Evolutionary conservation across 2,888 invertebrate species (phyloP), one percentile per base, ranked within the genome.

Genomic region (Meandrusa payeni): DNA sequence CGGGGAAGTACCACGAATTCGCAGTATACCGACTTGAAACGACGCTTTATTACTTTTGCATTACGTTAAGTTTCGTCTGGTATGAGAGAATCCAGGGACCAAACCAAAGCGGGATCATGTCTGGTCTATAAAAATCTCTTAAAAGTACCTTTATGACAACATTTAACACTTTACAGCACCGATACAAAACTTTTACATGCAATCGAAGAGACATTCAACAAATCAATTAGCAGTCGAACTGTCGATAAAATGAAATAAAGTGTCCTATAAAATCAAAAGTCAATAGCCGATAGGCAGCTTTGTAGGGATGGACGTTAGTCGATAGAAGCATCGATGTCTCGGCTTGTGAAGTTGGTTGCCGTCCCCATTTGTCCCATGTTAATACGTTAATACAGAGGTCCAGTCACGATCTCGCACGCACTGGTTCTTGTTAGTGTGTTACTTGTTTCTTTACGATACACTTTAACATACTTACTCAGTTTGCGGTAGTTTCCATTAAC

Each of bases 351-450:
- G 55, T 46, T 52, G 47, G 50, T 51, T 48, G 57, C 48, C 57
- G 63, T 55, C 58, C 61, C 57, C 59, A 56, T 67, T 73, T 61
- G 63, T 64, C 57, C 47, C 53, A 57, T 55, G 60, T 66, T 72
- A 71, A 70, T 75, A 72, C 72, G 70, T 65, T 69, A 75, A 76
- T 76, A 59, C 46, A 48, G 49, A 52, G 50, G 38, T 54, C 54
- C 39, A 60, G 64, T 64, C 67, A 66, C 58, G 60, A 63, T 55
- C 52, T 48, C 33, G 51, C 40, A 48, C 50, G 47, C 47, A 41
- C 43, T 45, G 47, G 53, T 53, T 53, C 41, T 41, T 32, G 42
- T 50, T 42, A 43, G 50, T 51, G 54, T 58, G 59, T 64, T 63
- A 63, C 29, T 29, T 62, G 58, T 55, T 59, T 61, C 55, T 67